Base-by-base conservation (phyloP, 2,797 vertebrate genomes). In the Leuciscus waleckii region DNA sequence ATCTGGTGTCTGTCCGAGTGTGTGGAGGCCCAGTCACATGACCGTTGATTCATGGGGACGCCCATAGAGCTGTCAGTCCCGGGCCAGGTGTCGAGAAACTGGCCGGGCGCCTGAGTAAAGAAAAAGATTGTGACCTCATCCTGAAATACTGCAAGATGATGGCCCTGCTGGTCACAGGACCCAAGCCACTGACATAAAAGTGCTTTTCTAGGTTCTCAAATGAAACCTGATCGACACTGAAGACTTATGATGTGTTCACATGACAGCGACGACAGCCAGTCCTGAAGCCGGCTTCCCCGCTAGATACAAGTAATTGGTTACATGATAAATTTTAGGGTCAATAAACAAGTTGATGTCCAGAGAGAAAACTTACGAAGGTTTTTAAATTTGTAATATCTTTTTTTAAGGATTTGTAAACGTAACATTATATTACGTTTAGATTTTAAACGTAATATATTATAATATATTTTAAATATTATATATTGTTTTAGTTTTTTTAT, bases 41-140 rank as follows among this genome's bases (percentile, higher is more conserved):
- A 98, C 96, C 90, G 91, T 87, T 98, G 98, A 98, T 98, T 99
- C 97, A 98, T 96, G 97, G 96, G 95, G 96, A 95, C 95, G 94
- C 95, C 96, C 97, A 96, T 95, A 95, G 97, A 97, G 97, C 97
- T 98, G 97, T 99, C 97, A 98, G 94, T 96, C 96, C 95, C 91
- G 93, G 94, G 97, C 97, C 98, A 99, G 97, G 97, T 98, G 97
- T 95, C 90, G 92, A 95, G 95, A 96, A 97, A 94, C 93, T 96
- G 96, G 96, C 95, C 91, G 92, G 88, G 87, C 39, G 94, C 95
- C 95, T 82, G 89, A 93, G 94, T 92, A 94, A 96, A 96, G 95
- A 97, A 97, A 94, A 93, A 95, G 95, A 94, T 91, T 93, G 95
- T 99, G 97, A 99, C 94, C 97, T 99, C 98, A 99, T 94, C 92